Base-by-base conservation (phyloP, 2,113 vertebrate genomes). In the Stigmatopora nigra region DNA sequence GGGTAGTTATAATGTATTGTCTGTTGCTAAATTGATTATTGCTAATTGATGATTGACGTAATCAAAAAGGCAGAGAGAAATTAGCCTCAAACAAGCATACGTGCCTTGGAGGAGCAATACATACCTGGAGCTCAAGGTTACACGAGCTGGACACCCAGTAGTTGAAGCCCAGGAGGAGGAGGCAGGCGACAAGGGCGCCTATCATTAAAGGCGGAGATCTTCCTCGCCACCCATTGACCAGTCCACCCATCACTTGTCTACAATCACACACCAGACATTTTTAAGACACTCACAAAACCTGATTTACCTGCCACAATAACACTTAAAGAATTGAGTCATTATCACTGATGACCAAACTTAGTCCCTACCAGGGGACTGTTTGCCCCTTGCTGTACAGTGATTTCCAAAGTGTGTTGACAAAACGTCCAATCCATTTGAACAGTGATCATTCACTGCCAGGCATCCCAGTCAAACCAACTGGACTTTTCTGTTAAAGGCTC, bases 101-200 rank as follows among this genome's bases (percentile, higher is more conserved):
- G 45, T n/a, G 14, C 41, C 11, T 19, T 20, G 57, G 57, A 60
- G 4, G 35, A 41, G 3, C 15, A n/a, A 1, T 49, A 41, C 67
- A 75, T 63, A 97, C 95, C 93, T 98, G 93, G 31, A 98, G 88
- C 64, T 94, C 94, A 69, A 91, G 53, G 4, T 91, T 96, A 68
- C 92, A 92, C 15, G 95, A 96, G 84, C 91, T 96, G 2, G 94
- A 92, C 11, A 95, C 87, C 96, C 97, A 98, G 84, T 98, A 98
- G 84, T 97, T 98, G 82, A 98, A 97, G 59, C 93, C 93, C 72
- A 99, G 63, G 73, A 98, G 88, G 1, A 96, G 81, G 65, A 95
- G 65, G 52, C 94, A 97, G 0, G 92, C 90, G 56, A 97, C 83
- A 0, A 99, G 87, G 0, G 91, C 94, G 0, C 90, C 92, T 61